These are phyloP conservation scores for Rattus norvegicus DNA, from an alignment of 2,113 vertebrate genomes.

Conservation along the genomic window DNA sequence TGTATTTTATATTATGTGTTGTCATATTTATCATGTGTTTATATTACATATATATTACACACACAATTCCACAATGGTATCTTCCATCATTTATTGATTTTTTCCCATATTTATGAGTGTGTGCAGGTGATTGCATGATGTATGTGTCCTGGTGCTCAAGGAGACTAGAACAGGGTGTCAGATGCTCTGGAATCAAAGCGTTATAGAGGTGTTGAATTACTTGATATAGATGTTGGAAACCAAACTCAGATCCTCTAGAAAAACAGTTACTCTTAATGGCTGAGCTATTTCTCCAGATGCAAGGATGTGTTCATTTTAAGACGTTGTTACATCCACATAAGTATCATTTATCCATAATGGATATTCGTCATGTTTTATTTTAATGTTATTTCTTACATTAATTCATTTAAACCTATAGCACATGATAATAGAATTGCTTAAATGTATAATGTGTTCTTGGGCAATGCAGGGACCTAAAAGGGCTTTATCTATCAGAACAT, in stretches of 20 bases:
- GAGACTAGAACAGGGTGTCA: neutral
- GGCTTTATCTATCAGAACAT: neutral
- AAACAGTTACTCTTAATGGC: neutral
- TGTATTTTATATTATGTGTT: neutral
- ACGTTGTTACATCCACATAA: no score
- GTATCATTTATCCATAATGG: neutral
- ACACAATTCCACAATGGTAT: neutral
- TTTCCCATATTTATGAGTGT: neutral
- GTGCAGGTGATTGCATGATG: neutral
- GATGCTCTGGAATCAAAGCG: neutral
- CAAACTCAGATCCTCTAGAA: neutral
- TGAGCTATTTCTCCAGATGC: neutral
- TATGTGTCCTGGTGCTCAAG: neutral
- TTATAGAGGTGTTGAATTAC: neutral
- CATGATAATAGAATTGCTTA: neutral
- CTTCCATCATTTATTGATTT: neutral
- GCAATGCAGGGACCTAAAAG: constrained; percentile 10
- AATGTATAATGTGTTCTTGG: neutral
- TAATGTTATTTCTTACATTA: neutral
- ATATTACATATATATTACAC: neutral
- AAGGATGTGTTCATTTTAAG: neutral
- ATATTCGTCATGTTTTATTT: neutral
- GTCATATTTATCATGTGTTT: neutral
- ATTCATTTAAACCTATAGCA: neutral
- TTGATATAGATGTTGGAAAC: neutral